A percentile compares a stretch with the other conserved stretches of the same genome.
phyloP scores from a whole-genome alignment of 2,888 invertebrate species.

The Apotomis betuletana region DNA sequence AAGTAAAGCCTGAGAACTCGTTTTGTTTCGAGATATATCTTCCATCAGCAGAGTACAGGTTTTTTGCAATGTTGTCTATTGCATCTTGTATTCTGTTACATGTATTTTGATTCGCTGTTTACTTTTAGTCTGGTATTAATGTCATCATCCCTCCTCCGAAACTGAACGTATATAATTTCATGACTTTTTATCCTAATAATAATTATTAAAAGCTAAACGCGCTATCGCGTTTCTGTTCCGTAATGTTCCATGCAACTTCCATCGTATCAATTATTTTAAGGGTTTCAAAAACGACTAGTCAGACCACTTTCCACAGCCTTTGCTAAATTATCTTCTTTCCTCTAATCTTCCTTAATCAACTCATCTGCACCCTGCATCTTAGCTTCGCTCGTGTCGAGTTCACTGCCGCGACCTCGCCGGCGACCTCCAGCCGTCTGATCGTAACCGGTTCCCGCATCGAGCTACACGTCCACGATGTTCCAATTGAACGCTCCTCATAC shows the following conservation, averaged over 20 bases:
- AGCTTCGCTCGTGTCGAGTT: constrained; percentile 24
- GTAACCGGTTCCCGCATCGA: constrained; percentile 35
- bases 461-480: constrained; percentile 25
- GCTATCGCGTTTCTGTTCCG: too few species aligned
- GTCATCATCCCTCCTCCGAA: neutral
- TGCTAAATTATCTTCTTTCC: neutral
- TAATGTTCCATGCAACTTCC: neutral
- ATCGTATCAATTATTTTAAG: neutral
- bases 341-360: constrained; percentile 1
- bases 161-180: neutral
- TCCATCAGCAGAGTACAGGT: neutral
- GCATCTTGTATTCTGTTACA: neutral
- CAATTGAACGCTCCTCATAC: constrained; percentile 31
- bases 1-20: constrained; percentile 11
- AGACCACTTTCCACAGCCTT: neutral
- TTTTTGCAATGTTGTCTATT: constrained; percentile 14
- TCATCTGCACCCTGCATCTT: constrained; percentile 6
- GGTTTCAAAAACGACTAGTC: neutral
- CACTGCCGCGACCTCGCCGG: constrained; percentile 41
- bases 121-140: neutral
- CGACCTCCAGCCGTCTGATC: constrained; percentile 41
- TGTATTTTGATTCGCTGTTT: neutral
- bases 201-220: too few species aligned
- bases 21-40: constrained; percentile 17
- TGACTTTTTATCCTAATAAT: too few species aligned